Percentiles rank a stretch among this genome's conserved stretches.
These are phyloP conservation scores for Capromys pilorides DNA, from an alignment of 2,797 vertebrate genomes.

Conservation along the genomic window DNA sequence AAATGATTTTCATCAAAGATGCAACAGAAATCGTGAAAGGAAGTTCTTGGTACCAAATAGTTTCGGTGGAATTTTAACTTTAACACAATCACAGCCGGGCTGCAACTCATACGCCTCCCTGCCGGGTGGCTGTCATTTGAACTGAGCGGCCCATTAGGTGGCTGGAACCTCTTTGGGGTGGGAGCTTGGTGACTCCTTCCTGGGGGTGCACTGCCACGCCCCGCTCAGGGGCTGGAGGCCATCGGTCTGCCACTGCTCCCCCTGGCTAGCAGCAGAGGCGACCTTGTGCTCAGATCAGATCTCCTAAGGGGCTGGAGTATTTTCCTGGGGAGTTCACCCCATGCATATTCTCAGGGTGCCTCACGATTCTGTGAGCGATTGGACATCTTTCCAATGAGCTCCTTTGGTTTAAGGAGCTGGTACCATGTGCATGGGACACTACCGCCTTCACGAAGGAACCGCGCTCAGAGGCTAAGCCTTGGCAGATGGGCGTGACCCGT, in stretches of 20 bases:
- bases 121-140: neutral
- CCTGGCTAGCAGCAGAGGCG: fast-evolving
- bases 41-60: neutral
- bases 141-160: neutral
- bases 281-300: neutral
- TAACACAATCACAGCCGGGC: neutral
- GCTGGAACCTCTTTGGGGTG: neutral
- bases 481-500: neutral
- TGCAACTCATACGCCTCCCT: neutral
- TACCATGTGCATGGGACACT: neutral
- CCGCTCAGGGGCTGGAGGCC: fast-evolving
- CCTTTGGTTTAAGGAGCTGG: neutral
- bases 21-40: slow-evolving; percentile 25
- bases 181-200: neutral
- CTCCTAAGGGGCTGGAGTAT: neutral
- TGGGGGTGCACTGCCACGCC: too few species aligned
- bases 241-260: fast-evolving
- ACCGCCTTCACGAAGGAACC: neutral
- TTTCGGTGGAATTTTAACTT: slow-evolving; percentile 24
- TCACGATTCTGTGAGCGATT: neutral
- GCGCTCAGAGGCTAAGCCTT: neutral
- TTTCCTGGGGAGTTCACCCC: neutral
- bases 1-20: neutral
- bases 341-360: neutral
- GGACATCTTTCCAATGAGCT: neutral